Percentiles rank a stretch among this genome's conserved stretches.
Conservation (phyloP, 2,888 invertebrate genomes). For the Patella caerulea region DNA sequence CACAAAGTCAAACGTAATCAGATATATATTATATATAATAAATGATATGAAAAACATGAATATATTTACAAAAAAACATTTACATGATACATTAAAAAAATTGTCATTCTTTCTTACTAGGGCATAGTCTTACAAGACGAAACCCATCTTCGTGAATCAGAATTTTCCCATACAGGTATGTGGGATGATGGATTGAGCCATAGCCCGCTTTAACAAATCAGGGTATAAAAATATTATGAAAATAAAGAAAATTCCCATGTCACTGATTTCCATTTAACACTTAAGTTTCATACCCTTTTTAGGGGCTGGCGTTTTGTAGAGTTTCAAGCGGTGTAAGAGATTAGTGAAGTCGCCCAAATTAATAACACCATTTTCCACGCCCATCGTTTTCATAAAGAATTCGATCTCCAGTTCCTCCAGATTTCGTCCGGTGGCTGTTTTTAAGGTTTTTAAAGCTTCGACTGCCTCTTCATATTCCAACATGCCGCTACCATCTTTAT, state of each 20-base stretch:
- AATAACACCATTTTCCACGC: constrained; percentile 62
- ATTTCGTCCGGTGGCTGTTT: constrained; percentile 57
- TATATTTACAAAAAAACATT: no score
- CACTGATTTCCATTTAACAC: not conserved
- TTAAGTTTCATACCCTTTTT: constrained; percentile 1
- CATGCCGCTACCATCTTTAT: constrained; percentile 65
- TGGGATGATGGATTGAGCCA: no score
- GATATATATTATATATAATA: no score
- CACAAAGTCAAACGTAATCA: no score
- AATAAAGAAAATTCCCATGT: not conserved
- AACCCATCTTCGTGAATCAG: no score
- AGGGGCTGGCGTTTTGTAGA: constrained; percentile 56
- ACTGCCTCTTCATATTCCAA: constrained; percentile 64
- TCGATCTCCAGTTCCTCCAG: constrained; percentile 66
- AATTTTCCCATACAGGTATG: no score
- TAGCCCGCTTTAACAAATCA: no score
- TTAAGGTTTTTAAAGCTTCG: constrained; percentile 57
- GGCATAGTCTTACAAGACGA: no score
- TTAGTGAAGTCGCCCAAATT: constrained; percentile 67
- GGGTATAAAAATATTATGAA: no score
- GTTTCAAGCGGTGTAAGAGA: constrained; percentile 62
- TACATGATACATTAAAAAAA: no score
- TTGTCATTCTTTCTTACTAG: no score
- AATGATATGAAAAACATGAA: no score
- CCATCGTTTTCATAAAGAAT: constrained; percentile 66